These are phyloP conservation scores for Frieseomelitta varia DNA, from an alignment of 1,140 invertebrate genomes.

Conservation along the genomic window DNA sequence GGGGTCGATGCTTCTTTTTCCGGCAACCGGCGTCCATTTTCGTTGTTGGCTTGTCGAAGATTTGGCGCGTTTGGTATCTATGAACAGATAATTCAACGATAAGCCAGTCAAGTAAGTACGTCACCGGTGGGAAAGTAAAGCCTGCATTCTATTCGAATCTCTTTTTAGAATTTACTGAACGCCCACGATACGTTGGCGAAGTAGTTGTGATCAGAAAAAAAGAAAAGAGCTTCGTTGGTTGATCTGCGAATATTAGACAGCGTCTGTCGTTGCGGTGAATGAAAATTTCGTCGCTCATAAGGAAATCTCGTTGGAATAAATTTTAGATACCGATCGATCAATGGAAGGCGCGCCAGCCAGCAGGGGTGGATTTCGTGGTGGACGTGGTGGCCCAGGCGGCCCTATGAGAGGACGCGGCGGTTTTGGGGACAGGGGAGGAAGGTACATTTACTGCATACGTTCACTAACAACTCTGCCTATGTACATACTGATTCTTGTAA, in stretches of 20 bases:
- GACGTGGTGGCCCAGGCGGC: conserved; percentile 74
- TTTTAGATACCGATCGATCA: conserved; percentile 22
- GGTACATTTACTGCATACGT: conserved; percentile 59
- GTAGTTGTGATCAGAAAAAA: background rate
- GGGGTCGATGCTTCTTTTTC: conserved; percentile 72
- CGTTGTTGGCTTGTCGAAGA: conserved; percentile 53
- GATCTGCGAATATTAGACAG: background rate
- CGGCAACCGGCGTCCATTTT: conserved; percentile 79
- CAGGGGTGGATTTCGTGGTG: conserved; percentile 76
- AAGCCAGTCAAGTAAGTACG: conserved; percentile 57
- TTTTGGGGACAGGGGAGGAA: conserved; percentile 77
- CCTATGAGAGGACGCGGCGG: conserved; percentile 78
- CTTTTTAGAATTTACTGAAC: too few species aligned
- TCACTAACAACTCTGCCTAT: background rate
- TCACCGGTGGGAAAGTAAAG: background rate
- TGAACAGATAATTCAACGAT: conserved; percentile 32
- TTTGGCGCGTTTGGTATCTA: conserved; percentile 52
- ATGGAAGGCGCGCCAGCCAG: conserved; percentile 76
- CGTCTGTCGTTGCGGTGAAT: conserved; percentile 23
- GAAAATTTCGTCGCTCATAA: background rate
- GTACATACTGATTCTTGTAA: background rate
- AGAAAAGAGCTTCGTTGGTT: background rate
- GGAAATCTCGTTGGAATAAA: background rate
- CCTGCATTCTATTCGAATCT: background rate
- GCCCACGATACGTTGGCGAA: background rate